Evolutionary conservation across 2,888 invertebrate genomes (phyloP).

Genomic region (Neocrepidodera transversa): DNA sequence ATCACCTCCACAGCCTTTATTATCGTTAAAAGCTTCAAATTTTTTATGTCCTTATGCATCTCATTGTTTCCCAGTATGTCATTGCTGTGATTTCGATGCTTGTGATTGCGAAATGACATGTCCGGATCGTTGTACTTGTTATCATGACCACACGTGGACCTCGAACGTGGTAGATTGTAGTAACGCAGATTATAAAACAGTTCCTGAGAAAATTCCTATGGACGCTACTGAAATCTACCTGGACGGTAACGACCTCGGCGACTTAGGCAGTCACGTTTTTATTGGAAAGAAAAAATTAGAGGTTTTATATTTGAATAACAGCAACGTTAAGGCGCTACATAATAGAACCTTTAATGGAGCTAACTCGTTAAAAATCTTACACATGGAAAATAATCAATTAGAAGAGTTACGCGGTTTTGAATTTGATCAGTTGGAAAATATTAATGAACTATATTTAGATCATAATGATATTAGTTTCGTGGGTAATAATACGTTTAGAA

Average conservation of each 20-base stretch:
- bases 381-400: slow-evolving; percentile 79
- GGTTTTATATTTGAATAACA: slow-evolving; percentile 79
- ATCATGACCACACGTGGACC: slow-evolving; percentile 85
- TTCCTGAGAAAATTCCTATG: slow-evolving; percentile 85
- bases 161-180: slow-evolving; percentile 87
- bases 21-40: slow-evolving; percentile 75
- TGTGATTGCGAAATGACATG: slow-evolving; percentile 93
- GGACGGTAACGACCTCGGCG: slow-evolving; percentile 81
- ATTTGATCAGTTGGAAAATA: slow-evolving; percentile 76
- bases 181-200: slow-evolving; percentile 74
- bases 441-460: slow-evolving; percentile 78
- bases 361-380: slow-evolving; percentile 74
- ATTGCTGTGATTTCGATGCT: slow-evolving; percentile 89
- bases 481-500: slow-evolving; percentile 78
- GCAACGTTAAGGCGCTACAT: slow-evolving; percentile 77
- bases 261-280: slow-evolving; percentile 84
- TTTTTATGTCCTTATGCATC: slow-evolving; percentile 83
- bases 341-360: slow-evolving; percentile 85
- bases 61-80: slow-evolving; percentile 85
- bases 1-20: slow-evolving; percentile 69
- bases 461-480: slow-evolving; percentile 78
- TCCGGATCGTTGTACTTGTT: slow-evolving; percentile 85
- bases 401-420: slow-evolving; percentile 77
- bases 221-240: slow-evolving; percentile 88
- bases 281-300: slow-evolving; percentile 84